Conservation (phyloP, 2,797 vertebrate species). For the Morelia viridis region DNA sequence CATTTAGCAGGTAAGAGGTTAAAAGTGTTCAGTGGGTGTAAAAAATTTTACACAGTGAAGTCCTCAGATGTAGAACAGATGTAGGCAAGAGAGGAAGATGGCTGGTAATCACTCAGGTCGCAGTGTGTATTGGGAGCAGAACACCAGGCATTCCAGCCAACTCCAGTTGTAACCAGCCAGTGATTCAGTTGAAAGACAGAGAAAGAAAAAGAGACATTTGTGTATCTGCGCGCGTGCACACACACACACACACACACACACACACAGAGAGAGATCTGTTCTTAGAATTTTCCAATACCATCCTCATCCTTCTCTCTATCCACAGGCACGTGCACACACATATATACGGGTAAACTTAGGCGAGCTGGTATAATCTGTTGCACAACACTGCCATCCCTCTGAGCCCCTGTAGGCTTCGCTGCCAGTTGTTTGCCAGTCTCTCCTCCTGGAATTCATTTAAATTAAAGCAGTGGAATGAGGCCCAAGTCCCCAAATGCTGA, state of each 20-base stretch:
- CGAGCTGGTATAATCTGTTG: slow-evolving; percentile 77
- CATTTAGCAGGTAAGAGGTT: slow-evolving; percentile 82
- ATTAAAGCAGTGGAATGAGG: slow-evolving; percentile 99
- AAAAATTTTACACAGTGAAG: slow-evolving; percentile 77
- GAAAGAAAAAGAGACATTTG: neutral
- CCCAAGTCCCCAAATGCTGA: slow-evolving; percentile 98
- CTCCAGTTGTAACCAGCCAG: slow-evolving; percentile 72
- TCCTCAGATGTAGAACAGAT: slow-evolving; percentile 83
- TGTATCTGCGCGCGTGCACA: slow-evolving; percentile 5
- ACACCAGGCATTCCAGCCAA: slow-evolving; percentile 73
- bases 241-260: neutral
- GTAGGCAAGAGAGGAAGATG: slow-evolving; percentile 76
- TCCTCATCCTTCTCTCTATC: slow-evolving; percentile 68
- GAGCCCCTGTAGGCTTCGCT: slow-evolving; percentile 95
- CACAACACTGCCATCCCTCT: slow-evolving; percentile 84
- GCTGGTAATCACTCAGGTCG: slow-evolving; percentile 74
- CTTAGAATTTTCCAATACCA: slow-evolving; percentile 77
- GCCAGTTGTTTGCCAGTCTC: slow-evolving; percentile 99
- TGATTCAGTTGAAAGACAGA: slow-evolving; percentile 16
- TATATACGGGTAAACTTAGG: slow-evolving; percentile 51
- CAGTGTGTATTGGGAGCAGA: slow-evolving; percentile 73
- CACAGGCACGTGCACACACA: neutral
- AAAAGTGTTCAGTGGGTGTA: slow-evolving; percentile 79
- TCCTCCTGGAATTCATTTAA: slow-evolving; percentile 99
- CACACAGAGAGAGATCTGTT: slow-evolving; percentile 42